Base-by-base conservation (phyloP, 2,797 vertebrate species). In the Brotula barbata region DNA sequence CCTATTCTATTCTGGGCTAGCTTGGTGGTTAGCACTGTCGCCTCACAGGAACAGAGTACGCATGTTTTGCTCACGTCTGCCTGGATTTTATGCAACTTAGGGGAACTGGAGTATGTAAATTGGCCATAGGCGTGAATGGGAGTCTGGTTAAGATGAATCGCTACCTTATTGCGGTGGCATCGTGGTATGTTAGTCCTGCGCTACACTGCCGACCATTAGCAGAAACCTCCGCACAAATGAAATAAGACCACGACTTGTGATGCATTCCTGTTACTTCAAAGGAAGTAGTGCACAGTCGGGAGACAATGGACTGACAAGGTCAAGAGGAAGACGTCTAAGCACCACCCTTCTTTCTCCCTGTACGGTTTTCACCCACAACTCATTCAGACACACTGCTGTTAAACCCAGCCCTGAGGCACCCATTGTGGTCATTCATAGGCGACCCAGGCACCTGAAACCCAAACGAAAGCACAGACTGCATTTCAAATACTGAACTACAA, bases 261-360 rank as follows among this genome's bases (percentile, higher is more conserved):
- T 51, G 15, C 6, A 22, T 64, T 61, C 9, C 52, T 33, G 5
- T 33, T 10, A 6, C 6, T 31, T 49, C 15, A 60, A 42, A 58
- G 56, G 58, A 77, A 77, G 66, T 39, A 21, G 43, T 58, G 19
- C n/a, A 20, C 51, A 45, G 42, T 22, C 28, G 12, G 39, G 36
- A 59, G 36, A 76, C 67, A 75, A 75, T 55, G 41, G 56, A 48
- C 42, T 64, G 47, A 50, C 33, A 31, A 64, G 64, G 68, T 78
- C 63, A 78, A 58, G 34, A 31, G 42, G 51, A 50, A 58, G 56
- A 60, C 22, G 16, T 37, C 25, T 4, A 28, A 48, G 58, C 41
- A 23, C 46, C 21, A 3, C 8, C 20, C 7, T n/a, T 21, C 17
- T 62, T 51, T 68, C 31, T 70, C 44, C 44, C 47, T 40, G 39